Percentiles rank a stretch among this genome's conserved stretches.
Evolutionary conservation across 2,888 invertebrate species (phyloP).

Genomic region (Pollenia angustigena): DNA sequence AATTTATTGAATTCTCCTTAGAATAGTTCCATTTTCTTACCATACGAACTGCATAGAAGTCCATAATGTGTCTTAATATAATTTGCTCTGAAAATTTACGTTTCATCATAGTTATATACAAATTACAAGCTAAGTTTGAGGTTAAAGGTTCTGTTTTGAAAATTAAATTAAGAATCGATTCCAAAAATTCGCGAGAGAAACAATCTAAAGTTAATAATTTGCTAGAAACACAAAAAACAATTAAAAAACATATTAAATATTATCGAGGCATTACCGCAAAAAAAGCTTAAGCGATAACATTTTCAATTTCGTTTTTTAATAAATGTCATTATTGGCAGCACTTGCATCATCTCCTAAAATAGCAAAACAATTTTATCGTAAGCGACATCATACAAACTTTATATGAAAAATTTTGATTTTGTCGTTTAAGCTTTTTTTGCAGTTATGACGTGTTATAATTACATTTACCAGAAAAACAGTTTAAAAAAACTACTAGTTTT

Average conservation of each 20-base stretch:
- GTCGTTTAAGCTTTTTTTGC: too few species aligned
- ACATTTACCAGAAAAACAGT: too few species aligned
- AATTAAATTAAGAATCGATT: conserved; percentile 56
- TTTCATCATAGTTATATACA: conserved; percentile 70
- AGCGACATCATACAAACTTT: too few species aligned
- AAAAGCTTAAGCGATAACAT: too few species aligned
- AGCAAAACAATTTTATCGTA: too few species aligned
- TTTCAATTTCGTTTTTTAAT: too few species aligned
- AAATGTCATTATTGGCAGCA: too few species aligned
- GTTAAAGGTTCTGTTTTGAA: conserved; percentile 32
- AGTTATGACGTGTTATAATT: too few species aligned
- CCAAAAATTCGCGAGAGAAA: conserved; percentile 70
- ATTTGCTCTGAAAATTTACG: conserved; percentile 62
- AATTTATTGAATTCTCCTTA: background rate
- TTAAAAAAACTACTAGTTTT: background rate
- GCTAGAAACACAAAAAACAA: conserved; percentile 51
- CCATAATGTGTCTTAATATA: conserved; percentile 71
- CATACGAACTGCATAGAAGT: conserved; percentile 61
- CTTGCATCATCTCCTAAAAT: too few species aligned
- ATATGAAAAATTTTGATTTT: too few species aligned
- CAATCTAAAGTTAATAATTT: conserved; percentile 71
- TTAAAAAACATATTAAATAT: too few species aligned
- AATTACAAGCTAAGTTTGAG: conserved; percentile 54
- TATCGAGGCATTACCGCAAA: too few species aligned
- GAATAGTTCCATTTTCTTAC: conserved; percentile 31